These are phyloP conservation scores for Meghimatium bilineatum DNA, from an alignment of 2,888 invertebrate species.

Conservation along the genomic window DNA sequence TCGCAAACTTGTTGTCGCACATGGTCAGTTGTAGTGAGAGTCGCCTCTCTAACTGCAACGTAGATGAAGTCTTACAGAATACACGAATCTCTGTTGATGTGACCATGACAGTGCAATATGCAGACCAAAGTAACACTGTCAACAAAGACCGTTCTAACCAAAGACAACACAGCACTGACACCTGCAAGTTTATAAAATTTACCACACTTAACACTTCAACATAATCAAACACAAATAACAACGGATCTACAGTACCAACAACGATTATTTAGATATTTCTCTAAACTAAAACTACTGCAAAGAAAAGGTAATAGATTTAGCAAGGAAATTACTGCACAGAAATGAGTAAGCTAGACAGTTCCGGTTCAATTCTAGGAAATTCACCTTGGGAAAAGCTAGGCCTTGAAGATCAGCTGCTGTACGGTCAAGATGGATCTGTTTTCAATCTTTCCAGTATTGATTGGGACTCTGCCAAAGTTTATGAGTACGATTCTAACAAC, in stretches of 20 bases:
- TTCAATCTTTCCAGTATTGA: conserved; percentile 24
- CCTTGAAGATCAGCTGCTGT: conserved; percentile 7
- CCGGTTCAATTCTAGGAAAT: background rate
- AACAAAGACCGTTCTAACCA: background rate
- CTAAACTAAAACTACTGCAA: too few species aligned
- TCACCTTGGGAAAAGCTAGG: background rate
- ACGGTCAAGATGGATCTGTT: background rate
- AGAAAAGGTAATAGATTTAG: background rate
- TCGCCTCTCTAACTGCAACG: background rate
- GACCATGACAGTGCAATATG: background rate
- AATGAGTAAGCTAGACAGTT: background rate
- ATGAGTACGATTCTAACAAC: background rate
- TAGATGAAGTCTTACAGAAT: background rate
- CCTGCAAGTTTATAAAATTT: background rate
- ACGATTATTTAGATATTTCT: background rate
- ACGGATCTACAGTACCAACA: too few species aligned
- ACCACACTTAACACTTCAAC: background rate
- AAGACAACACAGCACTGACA: background rate
- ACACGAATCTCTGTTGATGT: background rate
- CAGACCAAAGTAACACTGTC: background rate
- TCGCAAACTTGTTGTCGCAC: background rate
- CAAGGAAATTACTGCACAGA: background rate
- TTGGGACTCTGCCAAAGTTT: background rate
- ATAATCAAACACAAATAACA: background rate
- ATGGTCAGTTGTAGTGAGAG: background rate